Evolutionary conservation across 2,113 vertebrate genomes (phyloP), one percentile per base, ranked within the genome.

Genomic region (Brachypodius melanocephalos): DNA sequence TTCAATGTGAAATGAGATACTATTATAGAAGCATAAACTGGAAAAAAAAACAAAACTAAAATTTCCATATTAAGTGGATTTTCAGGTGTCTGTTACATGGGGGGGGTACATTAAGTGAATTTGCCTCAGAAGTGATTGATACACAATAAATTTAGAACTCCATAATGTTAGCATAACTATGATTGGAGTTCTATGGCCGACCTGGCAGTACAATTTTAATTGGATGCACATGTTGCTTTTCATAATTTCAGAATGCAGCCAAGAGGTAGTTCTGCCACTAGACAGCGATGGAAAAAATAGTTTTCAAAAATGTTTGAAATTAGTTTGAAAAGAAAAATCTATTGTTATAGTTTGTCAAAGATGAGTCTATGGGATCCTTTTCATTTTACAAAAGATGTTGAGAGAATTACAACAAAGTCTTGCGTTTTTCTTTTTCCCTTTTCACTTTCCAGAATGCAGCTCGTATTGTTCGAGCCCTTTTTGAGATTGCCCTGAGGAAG

Each of bases 401-500:
- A 46, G 76, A 71, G 69, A 82, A 67, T 86, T 67, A 45, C 65
- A 71, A 75, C 61, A 69, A 38, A 38, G 84, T 91, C 65, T 67
- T 83, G 18, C 45, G 6, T 46, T 49, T 24, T 22, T 79, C 22
- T 40, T 32, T 42, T 28, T 32, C 38, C 4, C 77, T 38, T 72
- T 16, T 67, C 57, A 22, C 91, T 90, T 96, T 95, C 58, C 95
- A 99, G 99, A 99, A 99, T 66, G 98, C 99, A 22, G 99, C 99
- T 97, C 98, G 99, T 75, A 99, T 99, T 93, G 97, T 99, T 94
- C 98, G 99, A 96, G 99, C 99, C 48, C 98, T 99, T 96, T 99
- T 99, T 93, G 99, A 99, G 98, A 98, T 99, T 72, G 99, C 99
- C 87, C 98, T 99, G 91, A 98, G 99, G 95, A 99, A 99, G 85